Base-by-base conservation (phyloP, 2,888 invertebrate genomes). In the Noctua janthina region DNA sequence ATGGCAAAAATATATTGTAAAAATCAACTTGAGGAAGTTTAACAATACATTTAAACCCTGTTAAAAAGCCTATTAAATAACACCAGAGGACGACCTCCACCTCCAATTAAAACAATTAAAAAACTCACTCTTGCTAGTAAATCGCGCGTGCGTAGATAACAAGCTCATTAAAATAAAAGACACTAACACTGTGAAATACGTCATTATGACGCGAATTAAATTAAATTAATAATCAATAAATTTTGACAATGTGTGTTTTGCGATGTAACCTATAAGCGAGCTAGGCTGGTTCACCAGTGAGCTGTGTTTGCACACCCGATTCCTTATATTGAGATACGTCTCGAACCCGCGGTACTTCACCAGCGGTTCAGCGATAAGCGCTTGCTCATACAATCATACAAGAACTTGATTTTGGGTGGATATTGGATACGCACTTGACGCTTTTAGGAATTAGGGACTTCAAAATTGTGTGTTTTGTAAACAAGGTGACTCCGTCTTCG, bases 271-370 rank as follows among this genome's bases (percentile, higher is more conserved):
- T 85, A 76, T 70, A 56, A 82, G 20, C 68, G 70, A 74, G 77
- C 71, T 67, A 59, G 64, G 67, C 76, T 80, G n/a, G 64, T 79
- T 46, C 66, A 51, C 59, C 79, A 88, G 56, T 89, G 83, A 79
- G 76, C 75, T 71, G 62, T 51, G 59, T 13, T 8, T 51, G 74
- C 73, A 71, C 43, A 69, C 49, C 56, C 79, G 70, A 68, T 70
- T 79, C 62, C 83, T 82, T 88, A 85, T 82, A 80, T 74, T 17
- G 79, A 80, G 79, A 83, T 80, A 76, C 49, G 70, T 56, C 68
- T 71, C 70, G 69, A 71, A 59, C 68, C 72, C 46, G 66, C 85
- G 89, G 90, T 88, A 82, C 84, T 82, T 90, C 83, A 87, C 89
- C 89, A 46, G 71, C 64, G 71, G 78, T 68, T 76, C 68, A 43